Evolutionary conservation across 2,797 vertebrate genomes (phyloP).

Genomic region (Arctocebus calabarensis): DNA sequence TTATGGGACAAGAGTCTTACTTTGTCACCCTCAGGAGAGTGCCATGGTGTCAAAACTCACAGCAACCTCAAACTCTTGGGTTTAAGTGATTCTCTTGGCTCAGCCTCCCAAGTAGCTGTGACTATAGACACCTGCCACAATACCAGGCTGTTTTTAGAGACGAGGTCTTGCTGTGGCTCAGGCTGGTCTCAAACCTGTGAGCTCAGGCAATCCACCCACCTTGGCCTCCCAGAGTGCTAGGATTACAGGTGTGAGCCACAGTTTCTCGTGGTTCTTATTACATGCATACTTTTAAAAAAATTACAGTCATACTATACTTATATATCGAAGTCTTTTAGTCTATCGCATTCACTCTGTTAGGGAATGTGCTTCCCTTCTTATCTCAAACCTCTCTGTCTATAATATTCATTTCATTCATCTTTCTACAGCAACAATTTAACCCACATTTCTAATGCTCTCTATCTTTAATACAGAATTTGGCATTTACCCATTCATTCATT

Average conservation of each 20-base stretch:
- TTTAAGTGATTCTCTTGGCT: too few relatives aligned
- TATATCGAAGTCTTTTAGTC: background rate
- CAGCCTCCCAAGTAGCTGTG: too few relatives aligned
- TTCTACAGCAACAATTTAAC: slow-evolving; percentile 31
- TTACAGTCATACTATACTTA: background rate
- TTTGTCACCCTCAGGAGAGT: too few relatives aligned
- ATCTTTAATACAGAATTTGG: background rate
- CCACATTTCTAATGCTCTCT: slow-evolving; percentile 16
- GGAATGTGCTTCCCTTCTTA: background rate
- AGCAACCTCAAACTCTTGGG: too few relatives aligned
- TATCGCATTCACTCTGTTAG: background rate
- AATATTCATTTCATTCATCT: slow-evolving; percentile 40
- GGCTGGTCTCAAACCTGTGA: too few relatives aligned
- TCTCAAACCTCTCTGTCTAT: background rate
- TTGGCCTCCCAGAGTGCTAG: too few relatives aligned
- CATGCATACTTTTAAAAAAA: background rate
- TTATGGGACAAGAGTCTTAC: too few relatives aligned
- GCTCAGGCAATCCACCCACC: too few relatives aligned
- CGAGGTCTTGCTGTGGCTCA: too few relatives aligned
- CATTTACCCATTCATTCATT: background rate
- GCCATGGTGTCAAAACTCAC: too few relatives aligned
- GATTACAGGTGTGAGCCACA: background rate
- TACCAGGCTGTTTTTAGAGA: too few relatives aligned
- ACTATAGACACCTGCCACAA: too few relatives aligned
- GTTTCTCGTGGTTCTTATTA: background rate